These are phyloP conservation scores for Tenthredo mesomela DNA, from an alignment of 2,888 invertebrate species.

Conservation along the genomic window DNA sequence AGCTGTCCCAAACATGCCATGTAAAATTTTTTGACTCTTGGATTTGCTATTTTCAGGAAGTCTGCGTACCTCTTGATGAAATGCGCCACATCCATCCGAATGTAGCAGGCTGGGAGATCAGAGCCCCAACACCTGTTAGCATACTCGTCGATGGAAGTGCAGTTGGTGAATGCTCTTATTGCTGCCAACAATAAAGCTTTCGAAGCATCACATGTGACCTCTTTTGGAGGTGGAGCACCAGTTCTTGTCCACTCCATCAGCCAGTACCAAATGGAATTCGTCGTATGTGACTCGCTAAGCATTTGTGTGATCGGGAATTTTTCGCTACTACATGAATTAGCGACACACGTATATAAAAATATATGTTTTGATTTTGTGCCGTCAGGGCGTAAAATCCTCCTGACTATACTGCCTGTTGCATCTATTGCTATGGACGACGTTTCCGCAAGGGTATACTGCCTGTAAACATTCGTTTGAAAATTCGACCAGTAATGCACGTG, in stretches of 20 bases:
- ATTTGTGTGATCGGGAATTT: background rate
- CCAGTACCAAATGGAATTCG: background rate
- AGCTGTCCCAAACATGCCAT: slow-evolving; percentile 53
- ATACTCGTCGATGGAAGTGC: slow-evolving; percentile 15
- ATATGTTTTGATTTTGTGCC: background rate
- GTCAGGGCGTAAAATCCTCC: background rate
- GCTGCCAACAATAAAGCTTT: slow-evolving; percentile 2
- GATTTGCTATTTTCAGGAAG: slow-evolving; percentile 51
- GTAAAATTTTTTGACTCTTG: slow-evolving; percentile 52
- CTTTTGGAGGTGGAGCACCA: slow-evolving; percentile 2
- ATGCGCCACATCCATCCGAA: slow-evolving; percentile 57
- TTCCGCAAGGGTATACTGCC: background rate
- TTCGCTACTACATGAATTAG: background rate
- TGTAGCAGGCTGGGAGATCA: slow-evolving; percentile 47
- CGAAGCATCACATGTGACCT: slow-evolving; percentile 15
- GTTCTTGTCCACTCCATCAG: background rate
- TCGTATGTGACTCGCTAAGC: background rate
- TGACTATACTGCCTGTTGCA: background rate
- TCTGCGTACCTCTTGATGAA: slow-evolving; percentile 56
- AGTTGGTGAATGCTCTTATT: background rate
- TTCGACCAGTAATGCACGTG: slow-evolving; percentile 57
- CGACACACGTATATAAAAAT: slow-evolving; percentile 12
- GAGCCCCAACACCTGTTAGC: background rate
- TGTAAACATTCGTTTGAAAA: slow-evolving; percentile 57
- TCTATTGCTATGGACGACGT: background rate